Evolutionary conservation across 2,888 invertebrate species (phyloP).

Genomic region (Gymnosoma rotundatum): DNA sequence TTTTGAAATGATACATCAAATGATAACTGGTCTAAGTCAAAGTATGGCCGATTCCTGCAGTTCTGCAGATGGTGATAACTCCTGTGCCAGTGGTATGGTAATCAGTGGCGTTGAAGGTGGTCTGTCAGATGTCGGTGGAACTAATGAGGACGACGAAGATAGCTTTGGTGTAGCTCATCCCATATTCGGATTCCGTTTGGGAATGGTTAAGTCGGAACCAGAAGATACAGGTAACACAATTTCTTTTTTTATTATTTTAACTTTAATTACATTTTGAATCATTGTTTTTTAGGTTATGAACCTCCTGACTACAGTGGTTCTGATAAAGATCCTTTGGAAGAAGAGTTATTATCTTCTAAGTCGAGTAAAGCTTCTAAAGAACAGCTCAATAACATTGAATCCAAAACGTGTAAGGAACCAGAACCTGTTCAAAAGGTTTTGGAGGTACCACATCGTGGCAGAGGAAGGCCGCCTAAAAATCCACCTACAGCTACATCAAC

Average conservation of each 20-base stretch:
- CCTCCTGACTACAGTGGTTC: conserved; percentile 59
- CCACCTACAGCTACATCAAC: conserved; percentile 63
- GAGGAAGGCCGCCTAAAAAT: conserved; percentile 59
- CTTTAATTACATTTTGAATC: not conserved
- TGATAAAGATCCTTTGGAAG: conserved; percentile 72
- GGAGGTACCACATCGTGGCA: conserved; percentile 70
- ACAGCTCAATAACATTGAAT: not conserved
- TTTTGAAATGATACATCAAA: conserved; percentile 77
- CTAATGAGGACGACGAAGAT: conserved; percentile 62
- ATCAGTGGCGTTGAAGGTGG: conserved; percentile 68
- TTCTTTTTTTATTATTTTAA: not conserved
- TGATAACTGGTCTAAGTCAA: conserved; percentile 72
- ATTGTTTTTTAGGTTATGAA: conserved; percentile 75
- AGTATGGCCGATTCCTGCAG: conserved; percentile 74
- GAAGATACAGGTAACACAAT: conserved; percentile 77
- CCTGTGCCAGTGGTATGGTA: conserved; percentile 61
- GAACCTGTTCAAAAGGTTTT: conserved; percentile 65
- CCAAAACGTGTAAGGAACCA: conserved; percentile 4
- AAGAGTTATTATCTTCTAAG: conserved; percentile 3
- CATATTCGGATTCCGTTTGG: conserved; percentile 80
- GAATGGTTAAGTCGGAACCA: conserved; percentile 79
- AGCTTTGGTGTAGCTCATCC: conserved; percentile 78
- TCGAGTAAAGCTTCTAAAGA: conserved; percentile 16
- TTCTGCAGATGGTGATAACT: conserved; percentile 74
- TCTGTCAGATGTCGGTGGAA: conserved; percentile 46